phyloP scores from a whole-genome alignment of 2,797 vertebrate genomes.

The Cyclopterus lumpus region DNA sequence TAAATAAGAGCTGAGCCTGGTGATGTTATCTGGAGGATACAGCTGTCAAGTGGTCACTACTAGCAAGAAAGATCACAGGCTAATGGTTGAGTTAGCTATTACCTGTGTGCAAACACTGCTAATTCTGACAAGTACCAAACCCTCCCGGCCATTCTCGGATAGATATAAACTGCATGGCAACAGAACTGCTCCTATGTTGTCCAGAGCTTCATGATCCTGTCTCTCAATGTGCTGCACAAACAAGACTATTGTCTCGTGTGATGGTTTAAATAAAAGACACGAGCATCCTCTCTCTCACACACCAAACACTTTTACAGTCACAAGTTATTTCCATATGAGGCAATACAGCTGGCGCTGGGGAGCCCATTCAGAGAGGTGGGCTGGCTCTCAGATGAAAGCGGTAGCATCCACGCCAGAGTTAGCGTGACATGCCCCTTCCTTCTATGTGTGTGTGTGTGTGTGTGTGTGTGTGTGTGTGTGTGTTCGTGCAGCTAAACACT shows the following conservation, averaged over 20 bases:
- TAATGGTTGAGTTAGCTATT: conserved; percentile 39
- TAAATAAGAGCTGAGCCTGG: conserved; percentile 3
- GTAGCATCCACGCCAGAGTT: conserved; percentile 56
- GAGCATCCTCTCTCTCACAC: conserved; percentile 14
- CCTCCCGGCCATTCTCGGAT: conserved; percentile 32
- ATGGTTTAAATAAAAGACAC: conserved; percentile 33
- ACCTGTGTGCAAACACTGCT: conserved; percentile 50
- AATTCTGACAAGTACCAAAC: conserved; percentile 46
- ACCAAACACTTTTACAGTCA: conserved; percentile 35
- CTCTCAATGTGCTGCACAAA: conserved; percentile 7
- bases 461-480: conserved; percentile 24
- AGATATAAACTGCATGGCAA: conserved; percentile 20
- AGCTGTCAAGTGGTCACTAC: conserved; percentile 44
- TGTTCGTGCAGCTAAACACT: conserved; percentile 44
- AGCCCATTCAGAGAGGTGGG: conserved; percentile 50
- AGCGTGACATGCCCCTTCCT: conserved; percentile 54
- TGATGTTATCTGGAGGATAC: conserved; percentile 40
- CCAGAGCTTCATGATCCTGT: background rate
- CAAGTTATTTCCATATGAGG: conserved; percentile 70
- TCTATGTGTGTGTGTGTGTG: conserved; percentile 27
- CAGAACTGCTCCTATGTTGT: conserved; percentile 24
- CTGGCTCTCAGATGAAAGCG: conserved; percentile 52
- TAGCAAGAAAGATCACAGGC: conserved; percentile 24
- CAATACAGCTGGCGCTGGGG: conserved; percentile 51
- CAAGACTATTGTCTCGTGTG: conserved; percentile 8